Evolutionary conservation across 2,113 vertebrate genomes (phyloP).

Genomic region (Plecturocebus donacophilus): DNA sequence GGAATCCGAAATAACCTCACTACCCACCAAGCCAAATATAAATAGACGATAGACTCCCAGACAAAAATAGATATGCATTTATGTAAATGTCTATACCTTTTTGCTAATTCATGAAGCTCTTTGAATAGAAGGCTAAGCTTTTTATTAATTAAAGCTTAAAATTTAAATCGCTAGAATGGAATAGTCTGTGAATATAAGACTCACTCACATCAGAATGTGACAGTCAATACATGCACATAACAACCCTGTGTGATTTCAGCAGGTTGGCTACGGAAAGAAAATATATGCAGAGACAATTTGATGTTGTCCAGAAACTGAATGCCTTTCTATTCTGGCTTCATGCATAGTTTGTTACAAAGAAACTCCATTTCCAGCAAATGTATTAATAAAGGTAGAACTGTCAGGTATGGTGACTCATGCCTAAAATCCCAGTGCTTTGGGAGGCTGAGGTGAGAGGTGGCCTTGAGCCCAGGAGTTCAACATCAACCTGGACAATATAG

Average conservation of each 20-base stretch:
- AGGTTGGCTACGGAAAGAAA: background rate
- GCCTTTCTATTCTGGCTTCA: background rate
- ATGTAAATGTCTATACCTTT: constrained; percentile 64
- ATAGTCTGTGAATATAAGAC: constrained; percentile 45
- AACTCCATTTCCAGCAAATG: background rate
- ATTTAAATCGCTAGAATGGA: constrained; percentile 67
- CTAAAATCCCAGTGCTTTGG: too few relatives aligned
- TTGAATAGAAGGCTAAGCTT: constrained; percentile 73
- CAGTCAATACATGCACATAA: background rate
- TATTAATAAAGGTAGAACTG: background rate
- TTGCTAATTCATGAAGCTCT: constrained; percentile 61
- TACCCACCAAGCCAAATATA: constrained; percentile 44
- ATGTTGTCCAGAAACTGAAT: background rate
- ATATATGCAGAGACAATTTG: background rate
- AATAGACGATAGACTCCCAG: constrained; percentile 37
- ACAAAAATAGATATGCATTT: constrained; percentile 69
- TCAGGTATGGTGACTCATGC: too few relatives aligned
- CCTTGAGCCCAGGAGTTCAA: too few relatives aligned
- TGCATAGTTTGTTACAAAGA: background rate
- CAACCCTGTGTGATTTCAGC: background rate
- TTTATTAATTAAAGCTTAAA: constrained; percentile 76
- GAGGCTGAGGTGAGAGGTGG: too few relatives aligned
- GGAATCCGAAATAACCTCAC: constrained; percentile 14
- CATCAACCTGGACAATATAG: too few relatives aligned
- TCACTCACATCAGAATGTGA: background rate